phyloP scores from a whole-genome alignment of 2,113 vertebrate species.

The Motacilla alba region DNA sequence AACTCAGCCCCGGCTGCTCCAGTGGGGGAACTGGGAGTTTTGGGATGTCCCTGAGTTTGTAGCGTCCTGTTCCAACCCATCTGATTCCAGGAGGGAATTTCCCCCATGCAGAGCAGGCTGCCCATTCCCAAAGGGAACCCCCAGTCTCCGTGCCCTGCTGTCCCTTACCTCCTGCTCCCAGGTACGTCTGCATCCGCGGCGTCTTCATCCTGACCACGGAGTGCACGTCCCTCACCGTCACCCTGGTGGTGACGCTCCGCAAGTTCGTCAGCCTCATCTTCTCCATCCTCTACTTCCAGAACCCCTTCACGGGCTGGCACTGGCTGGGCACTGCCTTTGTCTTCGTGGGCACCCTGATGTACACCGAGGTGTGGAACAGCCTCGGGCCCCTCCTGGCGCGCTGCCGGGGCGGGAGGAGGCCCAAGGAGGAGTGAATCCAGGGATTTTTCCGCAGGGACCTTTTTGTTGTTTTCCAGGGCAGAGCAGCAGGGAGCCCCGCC shows the following conservation, averaged over 20 bases:
- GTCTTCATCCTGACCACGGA: constrained; percentile 96
- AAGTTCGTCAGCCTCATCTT: constrained; percentile 98
- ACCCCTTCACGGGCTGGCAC: constrained; percentile 94
- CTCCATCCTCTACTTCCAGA: constrained; percentile 93
- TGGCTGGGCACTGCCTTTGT: constrained; percentile 90
- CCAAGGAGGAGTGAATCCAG: constrained; percentile 69
- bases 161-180: constrained; percentile 66
- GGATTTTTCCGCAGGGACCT: background rate
- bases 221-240: constrained; percentile 93
- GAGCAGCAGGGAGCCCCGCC: background rate
- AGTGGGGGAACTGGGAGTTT: background rate
- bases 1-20: too few species aligned
- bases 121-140: background rate
- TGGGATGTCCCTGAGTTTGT: background rate
- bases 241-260: constrained; percentile 91
- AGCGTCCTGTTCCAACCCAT: accelerated
- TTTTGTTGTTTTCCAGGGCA: background rate
- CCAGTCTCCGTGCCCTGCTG: accelerated
- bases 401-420: background rate
- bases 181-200: constrained; percentile 92
- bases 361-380: constrained; percentile 88
- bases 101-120: background rate
- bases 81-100: background rate
- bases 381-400: constrained; percentile 47
- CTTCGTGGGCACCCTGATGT: constrained; percentile 90